A percentile compares a stretch with the other conserved stretches of the same genome.
phyloP scores from a whole-genome alignment of 2,113 vertebrate genomes.

The Cynocephalus volans region DNA sequence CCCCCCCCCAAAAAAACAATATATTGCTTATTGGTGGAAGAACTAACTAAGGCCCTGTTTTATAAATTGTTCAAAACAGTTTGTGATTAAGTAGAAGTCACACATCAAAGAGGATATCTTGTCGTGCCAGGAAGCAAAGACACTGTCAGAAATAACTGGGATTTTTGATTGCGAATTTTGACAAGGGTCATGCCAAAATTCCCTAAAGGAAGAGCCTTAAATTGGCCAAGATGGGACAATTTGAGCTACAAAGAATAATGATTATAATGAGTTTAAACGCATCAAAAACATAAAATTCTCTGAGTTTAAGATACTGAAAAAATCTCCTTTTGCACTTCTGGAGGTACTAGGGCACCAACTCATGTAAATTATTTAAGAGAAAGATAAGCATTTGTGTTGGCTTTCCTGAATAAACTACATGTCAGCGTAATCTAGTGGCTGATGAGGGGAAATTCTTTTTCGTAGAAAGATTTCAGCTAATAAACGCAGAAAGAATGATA shows the following conservation, averaged over 20 bases:
- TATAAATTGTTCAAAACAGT: slow-evolving; percentile 58
- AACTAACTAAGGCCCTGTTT: slow-evolving; percentile 54
- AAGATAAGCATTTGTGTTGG: background rate
- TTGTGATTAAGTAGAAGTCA: slow-evolving; percentile 49
- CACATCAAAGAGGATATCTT: slow-evolving; percentile 36
- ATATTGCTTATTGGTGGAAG: slow-evolving; percentile 22
- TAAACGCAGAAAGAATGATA: slow-evolving; percentile 1
- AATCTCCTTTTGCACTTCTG: slow-evolving; percentile 45
- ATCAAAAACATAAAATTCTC: slow-evolving; percentile 61
- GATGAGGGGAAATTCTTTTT: slow-evolving; percentile 28
- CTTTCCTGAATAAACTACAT: slow-evolving; percentile 51
- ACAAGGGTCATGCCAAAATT: slow-evolving; percentile 44
- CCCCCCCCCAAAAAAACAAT: background rate
- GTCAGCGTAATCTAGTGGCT: slow-evolving; percentile 7
- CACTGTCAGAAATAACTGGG: slow-evolving; percentile 13
- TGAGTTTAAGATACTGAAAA: background rate
- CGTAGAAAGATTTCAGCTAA: background rate
- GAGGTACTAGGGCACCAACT: slow-evolving; percentile 25
- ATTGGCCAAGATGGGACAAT: slow-evolving; percentile 27
- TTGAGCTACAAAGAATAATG: slow-evolving; percentile 54
- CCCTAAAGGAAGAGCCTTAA: slow-evolving; percentile 60
- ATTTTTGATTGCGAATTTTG: too few relatives aligned
- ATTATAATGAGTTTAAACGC: slow-evolving; percentile 56
- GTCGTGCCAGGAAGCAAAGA: slow-evolving; percentile 50
- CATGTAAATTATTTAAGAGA: slow-evolving; percentile 53